Evolutionary conservation across 2,113 vertebrate genomes (phyloP).

Genomic region (Piprites chloris): DNA sequence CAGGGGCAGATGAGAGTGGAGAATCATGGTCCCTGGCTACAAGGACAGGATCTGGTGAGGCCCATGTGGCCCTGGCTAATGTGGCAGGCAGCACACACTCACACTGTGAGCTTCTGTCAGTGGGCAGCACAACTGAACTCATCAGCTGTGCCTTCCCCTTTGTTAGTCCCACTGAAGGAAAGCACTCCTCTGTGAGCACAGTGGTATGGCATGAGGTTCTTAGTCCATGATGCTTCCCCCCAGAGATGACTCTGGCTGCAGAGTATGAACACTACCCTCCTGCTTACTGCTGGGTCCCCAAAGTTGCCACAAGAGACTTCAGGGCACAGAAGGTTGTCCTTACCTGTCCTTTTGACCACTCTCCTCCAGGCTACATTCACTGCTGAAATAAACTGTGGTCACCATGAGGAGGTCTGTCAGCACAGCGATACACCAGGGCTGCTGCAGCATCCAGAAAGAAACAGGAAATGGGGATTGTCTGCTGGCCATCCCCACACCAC

Average conservation of each 20-base stretch:
- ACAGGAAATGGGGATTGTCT: background rate
- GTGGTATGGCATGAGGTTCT: rapidly evolving
- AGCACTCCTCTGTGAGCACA: background rate
- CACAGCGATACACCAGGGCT: slow-evolving; percentile 69
- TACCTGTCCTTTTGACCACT: slow-evolving; percentile 66
- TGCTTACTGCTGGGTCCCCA: background rate
- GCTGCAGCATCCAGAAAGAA: slow-evolving; percentile 63
- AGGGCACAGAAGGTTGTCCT: background rate
- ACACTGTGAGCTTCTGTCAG: background rate
- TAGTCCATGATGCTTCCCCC: background rate
- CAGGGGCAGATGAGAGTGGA: background rate
- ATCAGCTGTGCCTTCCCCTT: background rate
- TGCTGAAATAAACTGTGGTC: slow-evolving; percentile 70
- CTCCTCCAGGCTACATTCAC: slow-evolving; percentile 52
- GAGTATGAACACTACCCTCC: background rate
- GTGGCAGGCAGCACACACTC: background rate
- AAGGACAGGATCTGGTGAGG: background rate
- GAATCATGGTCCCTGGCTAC: background rate
- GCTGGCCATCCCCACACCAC: background rate
- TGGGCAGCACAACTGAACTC: background rate
- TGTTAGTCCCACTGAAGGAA: background rate
- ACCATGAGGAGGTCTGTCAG: slow-evolving; percentile 65
- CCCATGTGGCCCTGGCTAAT: background rate
- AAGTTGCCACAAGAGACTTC: background rate
- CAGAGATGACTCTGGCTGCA: background rate